Conservation (phyloP, 2,113 vertebrate genomes). For the Guaruba guarouba region DNA sequence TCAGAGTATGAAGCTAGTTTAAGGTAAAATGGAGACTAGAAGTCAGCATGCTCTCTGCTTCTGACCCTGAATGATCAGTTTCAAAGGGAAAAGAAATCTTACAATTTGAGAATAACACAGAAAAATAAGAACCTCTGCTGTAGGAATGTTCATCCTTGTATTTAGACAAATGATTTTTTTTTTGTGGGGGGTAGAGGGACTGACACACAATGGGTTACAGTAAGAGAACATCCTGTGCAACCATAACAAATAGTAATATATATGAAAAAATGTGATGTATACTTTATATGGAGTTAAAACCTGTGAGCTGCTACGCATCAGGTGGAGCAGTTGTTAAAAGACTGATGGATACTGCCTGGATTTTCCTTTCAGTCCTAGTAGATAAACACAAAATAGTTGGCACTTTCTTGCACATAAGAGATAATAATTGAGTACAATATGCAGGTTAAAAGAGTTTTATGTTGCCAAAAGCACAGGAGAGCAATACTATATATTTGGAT, state of each 20-base stretch:
- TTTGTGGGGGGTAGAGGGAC: background rate
- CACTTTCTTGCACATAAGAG: background rate
- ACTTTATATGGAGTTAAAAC: background rate
- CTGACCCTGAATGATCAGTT: background rate
- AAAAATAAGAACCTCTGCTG: background rate
- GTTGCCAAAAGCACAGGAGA: background rate
- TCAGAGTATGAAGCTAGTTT: background rate
- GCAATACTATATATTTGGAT: background rate
- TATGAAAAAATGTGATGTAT: background rate
- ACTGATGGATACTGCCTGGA: background rate
- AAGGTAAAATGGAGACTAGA: background rate
- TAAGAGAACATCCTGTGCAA: background rate
- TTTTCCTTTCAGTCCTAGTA: background rate
- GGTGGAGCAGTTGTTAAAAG: background rate
- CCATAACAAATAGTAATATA: background rate
- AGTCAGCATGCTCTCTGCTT: background rate
- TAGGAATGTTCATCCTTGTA: background rate
- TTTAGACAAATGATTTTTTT: background rate
- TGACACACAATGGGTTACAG: background rate
- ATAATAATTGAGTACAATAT: background rate
- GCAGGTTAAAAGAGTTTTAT: background rate
- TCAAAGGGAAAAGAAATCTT: background rate
- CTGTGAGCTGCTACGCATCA: background rate
- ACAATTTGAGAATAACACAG: background rate
- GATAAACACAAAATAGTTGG: background rate